Evolutionary conservation across 2,113 vertebrate species (phyloP), one percentile per base, ranked within the genome.

Genomic region (Atrichornis clamosus): DNA sequence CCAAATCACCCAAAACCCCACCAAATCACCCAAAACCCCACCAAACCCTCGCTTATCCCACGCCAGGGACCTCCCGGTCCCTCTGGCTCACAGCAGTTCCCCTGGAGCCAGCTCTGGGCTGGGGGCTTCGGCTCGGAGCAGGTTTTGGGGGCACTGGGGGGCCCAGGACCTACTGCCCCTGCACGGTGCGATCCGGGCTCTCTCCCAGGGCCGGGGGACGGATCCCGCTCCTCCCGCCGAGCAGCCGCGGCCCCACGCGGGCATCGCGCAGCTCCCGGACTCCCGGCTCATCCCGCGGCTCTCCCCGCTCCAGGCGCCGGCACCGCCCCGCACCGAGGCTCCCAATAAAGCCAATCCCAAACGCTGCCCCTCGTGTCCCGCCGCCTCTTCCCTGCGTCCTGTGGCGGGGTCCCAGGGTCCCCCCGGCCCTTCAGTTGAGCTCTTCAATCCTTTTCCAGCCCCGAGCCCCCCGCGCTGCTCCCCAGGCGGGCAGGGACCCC

Each of bases 261-360:
- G 39, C 39, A 41, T 56, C 14, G 0, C 4, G 8, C 55, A 32
- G n/a, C 52, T 58, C 70, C 64, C 50, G 12, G 44, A 5, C 10
- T 6, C 60, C 49, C 19, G 7, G 23, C 47, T 44, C 27, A 3
- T 33, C 49, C 82, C 76, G 6, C 1, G 1, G 35, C 59, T 56
- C 21, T 9, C 13, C 68, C 13, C 5, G 5, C 27, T 1, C 73
- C 32, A 0, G 4, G 4, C 2, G 3, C 3, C 10, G 4, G 7
- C 42, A 1, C 6, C 13, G 4, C 70, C 41, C 56, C 47, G 2
- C 8, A 16, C 35, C 53, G 2, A 24, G 33, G 4, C 37, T 5
- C 7, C 62, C 78, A 46, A 87, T 87, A 90, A 87, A 93, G 10
- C 78, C 13, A 11, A 2, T 15, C 35, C 56, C 22, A 8, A 28